These are phyloP conservation scores for Hepsetus odoe DNA, from an alignment of 2,113 vertebrate species.

Conservation along the genomic window DNA sequence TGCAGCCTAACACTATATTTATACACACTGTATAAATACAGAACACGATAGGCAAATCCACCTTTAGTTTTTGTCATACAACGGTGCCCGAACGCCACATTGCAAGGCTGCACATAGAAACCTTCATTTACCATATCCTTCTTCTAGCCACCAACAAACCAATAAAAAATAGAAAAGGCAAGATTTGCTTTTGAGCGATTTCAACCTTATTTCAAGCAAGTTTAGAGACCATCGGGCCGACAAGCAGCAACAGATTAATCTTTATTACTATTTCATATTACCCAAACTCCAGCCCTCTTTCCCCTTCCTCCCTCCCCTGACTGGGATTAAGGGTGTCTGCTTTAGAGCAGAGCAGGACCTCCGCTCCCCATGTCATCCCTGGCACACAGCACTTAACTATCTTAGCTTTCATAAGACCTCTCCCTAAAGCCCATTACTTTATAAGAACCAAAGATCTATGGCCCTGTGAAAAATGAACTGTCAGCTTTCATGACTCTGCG, in stretches of 20 bases:
- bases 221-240: conserved; percentile 78
- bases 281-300: conserved; percentile 66
- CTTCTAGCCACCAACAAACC: conserved; percentile 21
- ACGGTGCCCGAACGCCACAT: neutral
- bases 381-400: conserved; percentile 82
- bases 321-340: conserved; percentile 73
- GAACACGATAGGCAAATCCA: neutral
- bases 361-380: conserved; percentile 74
- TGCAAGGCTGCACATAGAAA: conserved; percentile 11
- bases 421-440: conserved; percentile 85
- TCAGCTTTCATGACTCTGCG: conserved; percentile 83
- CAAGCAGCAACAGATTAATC: conserved; percentile 83
- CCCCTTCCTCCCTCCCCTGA: conserved; percentile 61
- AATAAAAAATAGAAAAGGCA: conserved; percentile 59
- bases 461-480: conserved; percentile 84
- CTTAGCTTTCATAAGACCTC: conserved; percentile 80
- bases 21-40: neutral
- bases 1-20: neutral
- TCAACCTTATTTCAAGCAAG: conserved; percentile 80
- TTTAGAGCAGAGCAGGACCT: conserved; percentile 75
- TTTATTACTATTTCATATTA: conserved; percentile 84
- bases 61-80: neutral
- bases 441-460: conserved; percentile 80
- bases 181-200: conserved; percentile 80
- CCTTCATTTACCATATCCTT: conserved; percentile 16